These are phyloP conservation scores for Corythornis cristatus DNA, from an alignment of 2,113 vertebrate genomes.

Conservation along the genomic window DNA sequence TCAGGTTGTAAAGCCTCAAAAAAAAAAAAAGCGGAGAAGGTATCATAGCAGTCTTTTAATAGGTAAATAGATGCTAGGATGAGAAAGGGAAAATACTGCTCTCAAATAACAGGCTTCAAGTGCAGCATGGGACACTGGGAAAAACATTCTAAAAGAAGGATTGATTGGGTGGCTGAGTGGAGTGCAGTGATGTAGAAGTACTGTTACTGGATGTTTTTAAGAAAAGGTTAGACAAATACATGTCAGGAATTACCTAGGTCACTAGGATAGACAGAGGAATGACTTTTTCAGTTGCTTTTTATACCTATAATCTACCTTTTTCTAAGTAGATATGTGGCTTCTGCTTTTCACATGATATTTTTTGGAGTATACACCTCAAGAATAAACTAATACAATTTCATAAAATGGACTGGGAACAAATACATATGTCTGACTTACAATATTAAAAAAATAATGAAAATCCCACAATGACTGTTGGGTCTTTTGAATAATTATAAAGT, in stretches of 20 bases:
- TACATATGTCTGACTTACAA: not conserved
- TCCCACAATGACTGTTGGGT: not conserved
- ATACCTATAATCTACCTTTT: not conserved
- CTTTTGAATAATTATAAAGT: slow-evolving; percentile 34
- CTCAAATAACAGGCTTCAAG: not conserved
- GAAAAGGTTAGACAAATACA: slow-evolving; percentile 44
- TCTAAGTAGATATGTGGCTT: not conserved
- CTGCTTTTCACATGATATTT: not conserved
- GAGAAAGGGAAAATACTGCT: not conserved
- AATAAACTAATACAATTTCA: not conserved
- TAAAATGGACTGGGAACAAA: not conserved
- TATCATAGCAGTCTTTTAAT: not conserved
- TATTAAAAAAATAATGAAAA: slow-evolving; percentile 15
- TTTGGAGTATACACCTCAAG: not conserved
- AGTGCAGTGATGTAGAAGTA: slow-evolving; percentile 17
- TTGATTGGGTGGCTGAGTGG: not conserved
- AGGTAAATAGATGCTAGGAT: not conserved
- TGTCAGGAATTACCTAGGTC: slow-evolving; percentile 35
- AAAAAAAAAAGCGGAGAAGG: not conserved
- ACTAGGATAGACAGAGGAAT: slow-evolving; percentile 34
- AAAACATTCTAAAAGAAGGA: not conserved
- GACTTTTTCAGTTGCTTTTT: not conserved
- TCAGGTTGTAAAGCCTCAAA: not conserved
- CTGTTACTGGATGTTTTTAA: slow-evolving; percentile 24
- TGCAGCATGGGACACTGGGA: not conserved